Conservation (phyloP, 2,888 invertebrate genomes). For the Apamea epomidion region DNA sequence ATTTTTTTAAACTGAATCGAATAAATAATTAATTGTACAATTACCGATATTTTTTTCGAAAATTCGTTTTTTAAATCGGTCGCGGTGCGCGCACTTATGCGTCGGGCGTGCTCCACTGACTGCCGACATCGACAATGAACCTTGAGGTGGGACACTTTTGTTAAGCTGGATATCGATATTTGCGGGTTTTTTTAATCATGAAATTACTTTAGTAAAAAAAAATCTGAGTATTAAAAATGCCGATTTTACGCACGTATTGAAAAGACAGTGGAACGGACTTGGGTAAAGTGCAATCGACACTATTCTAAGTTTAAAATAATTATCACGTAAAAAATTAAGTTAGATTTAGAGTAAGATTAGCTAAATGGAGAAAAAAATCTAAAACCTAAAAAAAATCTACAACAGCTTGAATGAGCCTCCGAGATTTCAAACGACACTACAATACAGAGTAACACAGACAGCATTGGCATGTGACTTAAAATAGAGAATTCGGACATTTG, state of each 20-base stretch:
- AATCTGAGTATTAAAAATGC: neutral
- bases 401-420: neutral
- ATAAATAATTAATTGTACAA: slow-evolving; percentile 14
- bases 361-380: neutral
- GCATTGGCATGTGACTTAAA: neutral
- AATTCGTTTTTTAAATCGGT: slow-evolving; percentile 55
- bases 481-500: neutral
- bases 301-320: too few species aligned
- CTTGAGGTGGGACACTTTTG: slow-evolving; percentile 75
- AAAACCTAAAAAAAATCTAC: neutral
- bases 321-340: too few species aligned
- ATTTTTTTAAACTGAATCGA: slow-evolving; percentile 37
- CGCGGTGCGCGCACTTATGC: slow-evolving; percentile 79
- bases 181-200: neutral
- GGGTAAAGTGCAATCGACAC: too few species aligned
- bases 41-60: slow-evolving; percentile 49
- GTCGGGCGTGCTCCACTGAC: slow-evolving; percentile 80
- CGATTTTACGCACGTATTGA: neutral
- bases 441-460: neutral
- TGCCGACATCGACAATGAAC: slow-evolving; percentile 75
- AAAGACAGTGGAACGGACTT: neutral
- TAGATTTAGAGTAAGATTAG: neutral
- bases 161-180: slow-evolving; percentile 73
- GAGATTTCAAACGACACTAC: neutral
- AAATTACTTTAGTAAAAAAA: neutral